Percentiles rank a stretch among this genome's conserved stretches.
These are phyloP conservation scores for Thera obeliscata DNA, from an alignment of 2,888 invertebrate genomes.

Conservation along the genomic window DNA sequence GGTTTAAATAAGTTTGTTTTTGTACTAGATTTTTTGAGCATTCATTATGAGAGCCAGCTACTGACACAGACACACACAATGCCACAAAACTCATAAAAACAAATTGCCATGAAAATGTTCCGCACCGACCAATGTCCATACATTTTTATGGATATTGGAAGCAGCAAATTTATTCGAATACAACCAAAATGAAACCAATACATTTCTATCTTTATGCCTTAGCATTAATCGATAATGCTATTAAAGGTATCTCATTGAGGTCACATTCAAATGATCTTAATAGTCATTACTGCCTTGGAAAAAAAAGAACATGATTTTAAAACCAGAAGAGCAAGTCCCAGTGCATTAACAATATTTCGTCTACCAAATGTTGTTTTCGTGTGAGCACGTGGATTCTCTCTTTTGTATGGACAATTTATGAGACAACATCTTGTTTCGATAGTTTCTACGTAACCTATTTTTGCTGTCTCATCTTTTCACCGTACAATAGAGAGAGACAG, in stretches of 20 bases:
- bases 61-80: background rate
- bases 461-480: no score
- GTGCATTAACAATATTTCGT: no score
- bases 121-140: background rate
- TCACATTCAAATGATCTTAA: background rate
- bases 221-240: constrained; percentile 12
- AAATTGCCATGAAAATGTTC: background rate
- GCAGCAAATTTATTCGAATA: constrained; percentile 1
- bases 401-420: no score
- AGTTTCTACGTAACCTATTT: no score
- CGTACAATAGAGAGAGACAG: no score
- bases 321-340: no score
- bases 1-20: background rate
- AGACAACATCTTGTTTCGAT: no score
- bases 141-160: constrained; percentile 1
- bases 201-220: background rate
- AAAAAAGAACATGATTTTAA: background rate
- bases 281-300: background rate
- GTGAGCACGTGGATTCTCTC: no score
- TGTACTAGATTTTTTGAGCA: background rate
- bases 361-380: no score
- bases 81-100: background rate
- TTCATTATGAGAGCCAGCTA: background rate
- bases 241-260: constrained; percentile 17
- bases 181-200: constrained; percentile 1